Conservation (phyloP, 2,797 vertebrate species). For the Falco biarmicus region DNA sequence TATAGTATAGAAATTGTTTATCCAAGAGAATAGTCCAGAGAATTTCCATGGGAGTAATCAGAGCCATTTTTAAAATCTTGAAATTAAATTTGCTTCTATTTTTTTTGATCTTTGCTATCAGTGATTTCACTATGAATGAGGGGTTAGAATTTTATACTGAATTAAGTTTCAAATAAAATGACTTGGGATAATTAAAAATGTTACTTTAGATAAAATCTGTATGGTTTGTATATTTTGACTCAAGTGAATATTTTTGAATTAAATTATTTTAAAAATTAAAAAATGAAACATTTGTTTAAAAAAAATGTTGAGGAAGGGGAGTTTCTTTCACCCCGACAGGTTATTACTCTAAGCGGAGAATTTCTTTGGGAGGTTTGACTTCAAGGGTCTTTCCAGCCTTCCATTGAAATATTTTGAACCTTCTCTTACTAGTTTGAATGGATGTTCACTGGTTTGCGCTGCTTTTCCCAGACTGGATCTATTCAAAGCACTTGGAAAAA, state of each 20-base stretch:
- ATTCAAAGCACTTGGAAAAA: not conserved
- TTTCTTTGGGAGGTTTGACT: not conserved
- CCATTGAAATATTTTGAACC: not conserved
- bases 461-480: not conserved
- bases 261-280: not conserved
- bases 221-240: not conserved
- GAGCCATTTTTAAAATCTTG: not conserved
- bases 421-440: not conserved
- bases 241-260: not conserved
- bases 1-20: not conserved
- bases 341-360: not conserved
- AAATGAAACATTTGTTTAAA: not conserved
- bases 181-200: not conserved
- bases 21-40: not conserved
- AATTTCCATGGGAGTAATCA: not conserved
- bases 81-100: not conserved
- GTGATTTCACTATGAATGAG: not conserved
- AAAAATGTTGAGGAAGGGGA: not conserved
- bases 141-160: not conserved
- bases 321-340: not conserved
- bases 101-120: not conserved
- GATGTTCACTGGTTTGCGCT: not conserved
- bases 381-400: not conserved
- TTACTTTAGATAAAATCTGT: not conserved
- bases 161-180: not conserved